Conservation (phyloP, 2,113 vertebrate genomes). For the Gallinago media region DNA sequence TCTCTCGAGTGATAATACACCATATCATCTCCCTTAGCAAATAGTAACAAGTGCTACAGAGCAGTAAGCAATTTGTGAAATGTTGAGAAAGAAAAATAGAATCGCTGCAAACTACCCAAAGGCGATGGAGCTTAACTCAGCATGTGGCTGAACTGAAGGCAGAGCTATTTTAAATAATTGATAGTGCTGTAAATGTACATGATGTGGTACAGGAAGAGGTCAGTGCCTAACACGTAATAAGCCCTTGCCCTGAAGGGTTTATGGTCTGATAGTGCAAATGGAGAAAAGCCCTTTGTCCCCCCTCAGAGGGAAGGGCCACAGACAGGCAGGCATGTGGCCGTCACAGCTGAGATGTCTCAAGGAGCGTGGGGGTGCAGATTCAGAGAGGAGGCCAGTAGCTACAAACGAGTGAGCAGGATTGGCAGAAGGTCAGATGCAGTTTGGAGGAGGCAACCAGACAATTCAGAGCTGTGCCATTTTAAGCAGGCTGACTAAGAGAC, state of each 20-base stretch:
- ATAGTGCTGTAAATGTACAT: slow-evolving; percentile 33
- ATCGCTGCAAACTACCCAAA: neutral
- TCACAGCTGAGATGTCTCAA: neutral
- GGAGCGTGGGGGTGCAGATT: fast-evolving
- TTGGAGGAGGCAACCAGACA: slow-evolving; percentile 4
- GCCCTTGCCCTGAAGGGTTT: neutral
- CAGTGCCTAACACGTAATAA: neutral
- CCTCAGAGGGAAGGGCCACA: neutral
- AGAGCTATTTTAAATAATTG: slow-evolving; percentile 61
- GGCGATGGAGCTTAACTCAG: slow-evolving; percentile 41
- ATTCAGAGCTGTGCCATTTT: slow-evolving; percentile 39
- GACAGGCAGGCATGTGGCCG: fast-evolving
- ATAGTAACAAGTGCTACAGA: slow-evolving; percentile 26
- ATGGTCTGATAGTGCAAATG: neutral
- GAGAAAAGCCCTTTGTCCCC: neutral
- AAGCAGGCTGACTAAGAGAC: slow-evolving; percentile 48
- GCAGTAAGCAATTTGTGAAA: slow-evolving; percentile 4
- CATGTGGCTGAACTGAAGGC: slow-evolving; percentile 31
- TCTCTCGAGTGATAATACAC: neutral
- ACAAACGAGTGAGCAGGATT: fast-evolving
- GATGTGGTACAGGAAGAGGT: slow-evolving; percentile 31
- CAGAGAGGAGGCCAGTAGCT: neutral
- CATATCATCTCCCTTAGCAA: slow-evolving; percentile 9
- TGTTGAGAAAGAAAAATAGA: neutral
- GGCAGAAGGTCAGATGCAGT: slow-evolving; percentile 10